A percentile compares a stretch with the other conserved stretches of the same genome.
Evolutionary conservation across 2,888 invertebrate species (phyloP).

Genomic region (Rhabditophanes sp.): DNA sequence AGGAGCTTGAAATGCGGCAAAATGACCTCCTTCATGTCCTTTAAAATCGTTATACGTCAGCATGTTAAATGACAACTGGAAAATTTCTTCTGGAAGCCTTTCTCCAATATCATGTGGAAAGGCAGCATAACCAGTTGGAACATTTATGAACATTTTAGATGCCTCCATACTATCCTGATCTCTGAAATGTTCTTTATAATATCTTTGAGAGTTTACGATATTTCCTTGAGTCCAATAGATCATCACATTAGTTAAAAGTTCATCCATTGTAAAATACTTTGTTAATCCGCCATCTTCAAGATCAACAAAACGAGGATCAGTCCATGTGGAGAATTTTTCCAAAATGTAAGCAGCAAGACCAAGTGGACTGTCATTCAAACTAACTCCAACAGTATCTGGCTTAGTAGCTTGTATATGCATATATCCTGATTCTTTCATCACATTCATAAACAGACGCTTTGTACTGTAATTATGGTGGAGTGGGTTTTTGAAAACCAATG

Average conservation of each 20-base stretch:
- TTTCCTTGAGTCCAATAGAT: conserved; percentile 60
- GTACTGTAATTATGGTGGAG: not conserved
- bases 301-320: conserved; percentile 47
- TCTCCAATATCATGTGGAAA: conserved; percentile 59
- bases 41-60: too few species aligned
- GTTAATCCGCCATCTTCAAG: conserved; percentile 56
- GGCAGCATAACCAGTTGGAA: conserved; percentile 60
- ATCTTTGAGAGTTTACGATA: conserved; percentile 59
- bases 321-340: conserved; percentile 71
- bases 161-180: conserved; percentile 11
- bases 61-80: conserved; percentile 57
- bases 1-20: conserved; percentile 64
- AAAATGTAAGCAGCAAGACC: conserved; percentile 75
- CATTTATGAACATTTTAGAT: conserved; percentile 45
- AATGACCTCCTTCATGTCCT: conserved; percentile 67
- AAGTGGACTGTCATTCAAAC: conserved; percentile 60
- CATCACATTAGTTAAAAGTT: conserved; percentile 63
- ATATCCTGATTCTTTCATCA: conserved; percentile 48
- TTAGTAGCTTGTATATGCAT: conserved; percentile 68
- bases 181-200: conserved; percentile 55
- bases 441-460: not conserved
- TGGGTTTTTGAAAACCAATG: conserved; percentile 6
- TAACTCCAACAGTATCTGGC: conserved; percentile 66
- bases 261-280: conserved; percentile 55
- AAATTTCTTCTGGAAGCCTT: conserved; percentile 51